Base-by-base conservation (phyloP, 2,113 vertebrate species). In the Perca schrenkii region DNA sequence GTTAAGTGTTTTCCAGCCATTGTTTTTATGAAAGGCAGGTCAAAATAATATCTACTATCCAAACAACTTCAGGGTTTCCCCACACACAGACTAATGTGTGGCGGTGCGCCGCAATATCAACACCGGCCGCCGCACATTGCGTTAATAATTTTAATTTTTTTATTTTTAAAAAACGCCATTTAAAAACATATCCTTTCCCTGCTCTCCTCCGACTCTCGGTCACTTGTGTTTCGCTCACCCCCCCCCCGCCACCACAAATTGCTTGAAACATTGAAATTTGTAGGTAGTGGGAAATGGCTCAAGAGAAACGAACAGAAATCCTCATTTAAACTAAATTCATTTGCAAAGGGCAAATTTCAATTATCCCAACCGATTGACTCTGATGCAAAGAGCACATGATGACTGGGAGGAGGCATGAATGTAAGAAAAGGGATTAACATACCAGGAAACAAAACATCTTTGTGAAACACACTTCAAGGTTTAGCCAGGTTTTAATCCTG, bases 381-480 rank as follows among this genome's bases (percentile, higher is more conserved):
- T 43, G 71, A 60, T 64, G 73, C 4, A 62, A 68, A 65, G 60
- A 75, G 69, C 77, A 79, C 47, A 76, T 76, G 77, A 79, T 73
- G 77, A 80, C 61, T 53, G 46, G 66, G 82, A 84, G 82, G 74
- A 66, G 34, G 71, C 58, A 43, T 49, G 82, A 67, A 53, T 70
- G 58, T 65, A 89, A 84, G 74, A 87, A 86, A 69, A 73, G 8
- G 77, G 83, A 89, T 94, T 91, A 94, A 90, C 90, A 88, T 91
- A 85, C 90, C 84, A 69, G 85, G 74, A 86, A 91, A 94, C 88
- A 93, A 94, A 93, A 94, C 87, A 83, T 85, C 87, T 90, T 89
- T 92, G 91, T 93, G 82, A 82, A 87, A 82, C 77, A 47, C 83
- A 88, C 90, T 89, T 79, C 40, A 25, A 83, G 92, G 78, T 90